phyloP scores from a whole-genome alignment of 1,140 invertebrate species.

The Drosophila lowei region DNA sequence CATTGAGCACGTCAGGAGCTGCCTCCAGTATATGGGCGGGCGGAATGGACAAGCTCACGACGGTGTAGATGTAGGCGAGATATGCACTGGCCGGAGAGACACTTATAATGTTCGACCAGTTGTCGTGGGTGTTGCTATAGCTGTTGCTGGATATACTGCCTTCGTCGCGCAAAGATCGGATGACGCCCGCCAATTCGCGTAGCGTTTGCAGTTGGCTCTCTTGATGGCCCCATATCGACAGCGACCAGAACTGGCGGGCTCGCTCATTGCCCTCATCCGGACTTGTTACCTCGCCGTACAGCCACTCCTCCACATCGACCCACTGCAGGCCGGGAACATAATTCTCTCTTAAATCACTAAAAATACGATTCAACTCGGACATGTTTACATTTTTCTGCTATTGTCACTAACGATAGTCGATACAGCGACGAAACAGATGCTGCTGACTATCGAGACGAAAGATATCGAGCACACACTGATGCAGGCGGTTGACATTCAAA shows the following conservation, averaged over 20 bases:
- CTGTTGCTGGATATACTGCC: slow-evolving; percentile 11
- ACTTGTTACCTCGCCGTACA: slow-evolving; percentile 42
- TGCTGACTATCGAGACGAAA: neutral
- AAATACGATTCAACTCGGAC: slow-evolving; percentile 58
- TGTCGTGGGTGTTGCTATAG: slow-evolving; percentile 67
- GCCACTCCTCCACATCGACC: slow-evolving; percentile 57
- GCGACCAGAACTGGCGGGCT: slow-evolving; percentile 38
- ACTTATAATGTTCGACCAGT: slow-evolving; percentile 64
- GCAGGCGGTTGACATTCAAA: slow-evolving; percentile 43
- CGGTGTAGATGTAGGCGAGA: slow-evolving; percentile 68
- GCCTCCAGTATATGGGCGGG: slow-evolving; percentile 22
- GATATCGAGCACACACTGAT: slow-evolving; percentile 15
- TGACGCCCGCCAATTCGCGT: slow-evolving; percentile 59
- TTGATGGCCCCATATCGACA: slow-evolving; percentile 51
- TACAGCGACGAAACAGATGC: slow-evolving; percentile 17
- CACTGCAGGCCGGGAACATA: slow-evolving; percentile 48
- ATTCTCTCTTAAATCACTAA: slow-evolving; percentile 39
- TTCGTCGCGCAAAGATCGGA: slow-evolving; percentile 48
- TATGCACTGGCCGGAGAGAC: slow-evolving; percentile 58
- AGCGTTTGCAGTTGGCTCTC: slow-evolving; percentile 59
- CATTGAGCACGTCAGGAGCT: slow-evolving; percentile 32
- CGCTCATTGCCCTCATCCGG: slow-evolving; percentile 1
- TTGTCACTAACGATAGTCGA: neutral
- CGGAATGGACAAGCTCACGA: slow-evolving; percentile 46
- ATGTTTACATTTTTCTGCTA: slow-evolving; percentile 26